phyloP scores from a whole-genome alignment of 2,113 vertebrate genomes.

The Dicentrarchus labrax region DNA sequence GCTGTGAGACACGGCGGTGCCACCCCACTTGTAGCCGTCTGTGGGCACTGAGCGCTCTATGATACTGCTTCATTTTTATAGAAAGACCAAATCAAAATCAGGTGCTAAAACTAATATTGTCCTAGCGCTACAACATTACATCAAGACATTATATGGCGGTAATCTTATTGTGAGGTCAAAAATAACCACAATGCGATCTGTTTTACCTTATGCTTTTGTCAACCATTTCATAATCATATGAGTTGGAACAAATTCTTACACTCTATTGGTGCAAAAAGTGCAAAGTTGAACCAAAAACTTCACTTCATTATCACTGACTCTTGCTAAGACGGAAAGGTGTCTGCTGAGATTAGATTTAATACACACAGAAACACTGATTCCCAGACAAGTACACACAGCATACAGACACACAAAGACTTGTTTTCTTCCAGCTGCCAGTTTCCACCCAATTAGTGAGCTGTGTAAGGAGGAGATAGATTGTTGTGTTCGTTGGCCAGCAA shows the following conservation, averaged over 20 bases:
- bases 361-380: slow-evolving; percentile 9
- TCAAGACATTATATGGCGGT: neutral
- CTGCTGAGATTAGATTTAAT: slow-evolving; percentile 28
- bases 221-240: neutral
- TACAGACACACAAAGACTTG: slow-evolving; percentile 31
- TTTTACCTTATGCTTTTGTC: neutral
- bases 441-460: slow-evolving; percentile 71
- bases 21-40: too few relatives aligned
- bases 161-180: neutral
- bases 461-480: slow-evolving; percentile 44
- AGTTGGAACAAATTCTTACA: neutral
- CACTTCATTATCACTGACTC: slow-evolving; percentile 17
- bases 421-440: slow-evolving; percentile 58
- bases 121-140: neutral
- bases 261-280: neutral
- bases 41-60: too few relatives aligned
- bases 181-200: neutral
- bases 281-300: slow-evolving; percentile 26
- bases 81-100: neutral
- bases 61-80: neutral
- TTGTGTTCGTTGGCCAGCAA: slow-evolving; percentile 50
- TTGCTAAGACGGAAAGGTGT: slow-evolving; percentile 26
- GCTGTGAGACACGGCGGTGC: too few relatives aligned
- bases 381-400: slow-evolving; percentile 6
- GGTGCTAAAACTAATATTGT: neutral